Conservation (phyloP, 2,797 vertebrate species). For the Catamblyrhynchus diadema region DNA sequence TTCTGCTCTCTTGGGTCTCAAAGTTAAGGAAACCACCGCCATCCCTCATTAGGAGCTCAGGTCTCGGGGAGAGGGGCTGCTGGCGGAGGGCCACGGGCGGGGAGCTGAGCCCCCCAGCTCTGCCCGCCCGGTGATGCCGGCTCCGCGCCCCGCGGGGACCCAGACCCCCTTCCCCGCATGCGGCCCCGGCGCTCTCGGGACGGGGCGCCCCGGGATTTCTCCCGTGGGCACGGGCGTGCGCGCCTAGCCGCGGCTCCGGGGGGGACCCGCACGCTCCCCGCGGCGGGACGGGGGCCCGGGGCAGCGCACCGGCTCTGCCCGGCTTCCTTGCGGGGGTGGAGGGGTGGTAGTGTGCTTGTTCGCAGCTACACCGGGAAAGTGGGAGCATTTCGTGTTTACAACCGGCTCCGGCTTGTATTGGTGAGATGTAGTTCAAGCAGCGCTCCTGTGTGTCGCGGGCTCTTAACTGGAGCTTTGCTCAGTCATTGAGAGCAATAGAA, state of each 20-base stretch:
- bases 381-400: conserved; percentile 33
- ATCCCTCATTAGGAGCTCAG: neutral
- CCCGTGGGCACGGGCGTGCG: neutral
- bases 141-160: neutral
- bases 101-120: neutral
- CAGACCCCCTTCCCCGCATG: neutral
- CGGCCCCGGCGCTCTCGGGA: neutral
- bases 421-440: conserved; percentile 34
- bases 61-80: neutral
- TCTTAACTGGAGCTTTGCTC: conserved; percentile 57
- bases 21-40: neutral
- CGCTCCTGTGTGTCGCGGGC: conserved; percentile 26
- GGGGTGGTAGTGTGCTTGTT: neutral
- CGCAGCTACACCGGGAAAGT: neutral
- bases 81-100: neutral
- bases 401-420: neutral
- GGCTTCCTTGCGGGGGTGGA: neutral
- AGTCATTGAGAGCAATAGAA: conserved; percentile 61
- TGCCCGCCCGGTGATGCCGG: neutral
- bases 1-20: neutral
- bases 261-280: neutral
- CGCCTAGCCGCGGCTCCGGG: neutral
- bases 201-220: neutral
- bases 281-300: neutral
- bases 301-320: neutral